phyloP scores from a whole-genome alignment of 1,140 invertebrate species.

The Megathymus violae region DNA sequence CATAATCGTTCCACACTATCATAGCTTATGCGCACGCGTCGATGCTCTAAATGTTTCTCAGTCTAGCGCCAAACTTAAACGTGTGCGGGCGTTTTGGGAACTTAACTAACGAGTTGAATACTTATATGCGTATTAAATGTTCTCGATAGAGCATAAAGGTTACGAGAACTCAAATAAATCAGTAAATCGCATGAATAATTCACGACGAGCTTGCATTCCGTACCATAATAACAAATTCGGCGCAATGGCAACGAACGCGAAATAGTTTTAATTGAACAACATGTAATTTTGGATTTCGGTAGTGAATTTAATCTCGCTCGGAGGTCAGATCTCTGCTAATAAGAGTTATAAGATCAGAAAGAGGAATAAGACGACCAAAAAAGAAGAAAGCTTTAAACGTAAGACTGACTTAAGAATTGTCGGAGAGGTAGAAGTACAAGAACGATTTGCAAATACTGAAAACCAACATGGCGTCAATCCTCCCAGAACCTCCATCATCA shows the following conservation, averaged over 20 bases:
- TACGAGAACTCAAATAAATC: neutral
- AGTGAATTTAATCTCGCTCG: neutral
- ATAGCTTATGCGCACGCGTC: constrained; percentile 45
- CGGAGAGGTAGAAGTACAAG: no score
- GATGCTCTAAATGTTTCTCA: constrained; percentile 32
- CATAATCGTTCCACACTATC: constrained; percentile 11
- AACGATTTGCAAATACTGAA: neutral
- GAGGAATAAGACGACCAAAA: no score
- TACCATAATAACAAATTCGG: neutral
- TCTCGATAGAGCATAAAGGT: constrained; percentile 5
- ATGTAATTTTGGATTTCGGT: neutral
- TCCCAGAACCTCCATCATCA: constrained; percentile 50
- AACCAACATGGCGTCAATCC: constrained; percentile 46
- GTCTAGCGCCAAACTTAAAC: constrained; percentile 39
- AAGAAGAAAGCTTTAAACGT: no score
- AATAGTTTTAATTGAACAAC: neutral
- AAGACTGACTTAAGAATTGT: no score
- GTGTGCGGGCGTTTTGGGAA: constrained; percentile 27
- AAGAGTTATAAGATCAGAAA: no score
- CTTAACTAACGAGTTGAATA: constrained; percentile 8
- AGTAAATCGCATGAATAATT: constrained; percentile 11
- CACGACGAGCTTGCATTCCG: neutral
- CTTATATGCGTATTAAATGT: constrained; percentile 7
- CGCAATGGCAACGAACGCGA: neutral
- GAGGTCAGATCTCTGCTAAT: no score